A percentile compares a stretch with the other conserved stretches of the same genome.
Evolutionary conservation across 2,113 vertebrate species (phyloP).

Genomic region (Arvicanthis niloticus): DNA sequence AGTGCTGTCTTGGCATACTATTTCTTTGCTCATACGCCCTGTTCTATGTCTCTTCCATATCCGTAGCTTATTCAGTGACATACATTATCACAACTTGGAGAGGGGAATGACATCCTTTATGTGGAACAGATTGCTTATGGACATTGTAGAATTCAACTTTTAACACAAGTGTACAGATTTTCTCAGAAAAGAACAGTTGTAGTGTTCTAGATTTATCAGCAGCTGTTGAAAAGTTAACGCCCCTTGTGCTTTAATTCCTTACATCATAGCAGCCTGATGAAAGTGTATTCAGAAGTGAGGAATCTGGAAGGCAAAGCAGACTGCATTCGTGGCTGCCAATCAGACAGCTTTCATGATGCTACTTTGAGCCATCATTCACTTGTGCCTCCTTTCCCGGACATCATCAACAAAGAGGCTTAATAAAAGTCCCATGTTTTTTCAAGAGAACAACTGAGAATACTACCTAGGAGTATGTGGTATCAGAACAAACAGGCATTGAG

Average conservation of each 20-base stretch:
- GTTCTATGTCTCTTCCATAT: neutral
- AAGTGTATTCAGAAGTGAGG: neutral
- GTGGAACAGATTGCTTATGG: neutral
- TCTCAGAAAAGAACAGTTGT: neutral
- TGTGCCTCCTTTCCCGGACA: slow-evolving; percentile 40
- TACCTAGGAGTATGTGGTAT: slow-evolving; percentile 74
- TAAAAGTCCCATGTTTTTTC: slow-evolving; percentile 76
- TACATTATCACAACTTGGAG: neutral
- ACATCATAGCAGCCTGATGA: neutral
- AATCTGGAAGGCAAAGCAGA: slow-evolving; percentile 45
- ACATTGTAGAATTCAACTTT: slow-evolving; percentile 32
- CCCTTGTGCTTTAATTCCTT: neutral
- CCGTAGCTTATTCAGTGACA: slow-evolving; percentile 22
- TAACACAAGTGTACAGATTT: neutral
- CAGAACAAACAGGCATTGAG: slow-evolving; percentile 84
- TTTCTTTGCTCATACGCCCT: neutral
- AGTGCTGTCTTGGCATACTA: neutral
- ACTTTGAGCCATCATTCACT: neutral
- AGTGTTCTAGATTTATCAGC: neutral
- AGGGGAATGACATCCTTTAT: neutral
- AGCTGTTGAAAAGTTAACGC: neutral
- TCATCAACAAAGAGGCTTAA: slow-evolving; percentile 42
- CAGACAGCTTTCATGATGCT: slow-evolving; percentile 39
- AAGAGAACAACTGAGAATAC: slow-evolving; percentile 77
- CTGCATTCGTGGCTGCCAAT: slow-evolving; percentile 47